Conservation (phyloP, 2,888 invertebrate genomes). For the Tetheella fluctuosa region DNA sequence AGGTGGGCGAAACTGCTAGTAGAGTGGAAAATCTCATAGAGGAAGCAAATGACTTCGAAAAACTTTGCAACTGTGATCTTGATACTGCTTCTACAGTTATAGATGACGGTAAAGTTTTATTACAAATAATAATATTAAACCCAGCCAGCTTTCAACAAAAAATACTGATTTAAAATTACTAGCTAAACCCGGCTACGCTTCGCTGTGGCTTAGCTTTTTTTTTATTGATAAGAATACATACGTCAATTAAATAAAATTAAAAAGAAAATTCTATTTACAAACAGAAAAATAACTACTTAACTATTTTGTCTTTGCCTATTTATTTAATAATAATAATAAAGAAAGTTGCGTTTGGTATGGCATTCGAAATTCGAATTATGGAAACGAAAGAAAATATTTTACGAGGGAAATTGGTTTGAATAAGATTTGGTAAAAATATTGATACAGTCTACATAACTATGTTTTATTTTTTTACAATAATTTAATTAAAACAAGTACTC, state of each 20-base stretch:
- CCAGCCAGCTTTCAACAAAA: background rate
- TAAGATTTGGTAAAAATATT: background rate
- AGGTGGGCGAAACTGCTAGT: conserved; percentile 93
- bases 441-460: no score
- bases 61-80: conserved; percentile 91
- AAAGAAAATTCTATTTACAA: no score
- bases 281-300: no score
- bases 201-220: no score
- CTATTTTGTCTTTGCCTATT: no score
- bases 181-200: no score
- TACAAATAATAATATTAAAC: background rate
- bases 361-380: background rate
- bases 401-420: background rate
- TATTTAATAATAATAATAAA: background rate
- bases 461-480: no score
- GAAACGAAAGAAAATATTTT: background rate
- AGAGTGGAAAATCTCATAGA: conserved; percentile 91
- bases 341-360: no score
- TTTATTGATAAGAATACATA: no score
- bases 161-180: no score
- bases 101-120: conserved; percentile 78
- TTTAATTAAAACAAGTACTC: no score
- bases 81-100: conserved; percentile 93
- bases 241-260: no score
- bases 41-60: conserved; percentile 91